Percentiles rank a stretch among this genome's conserved stretches.
Evolutionary conservation across 2,797 vertebrate species (phyloP).

Genomic region (Karalla daura): DNA sequence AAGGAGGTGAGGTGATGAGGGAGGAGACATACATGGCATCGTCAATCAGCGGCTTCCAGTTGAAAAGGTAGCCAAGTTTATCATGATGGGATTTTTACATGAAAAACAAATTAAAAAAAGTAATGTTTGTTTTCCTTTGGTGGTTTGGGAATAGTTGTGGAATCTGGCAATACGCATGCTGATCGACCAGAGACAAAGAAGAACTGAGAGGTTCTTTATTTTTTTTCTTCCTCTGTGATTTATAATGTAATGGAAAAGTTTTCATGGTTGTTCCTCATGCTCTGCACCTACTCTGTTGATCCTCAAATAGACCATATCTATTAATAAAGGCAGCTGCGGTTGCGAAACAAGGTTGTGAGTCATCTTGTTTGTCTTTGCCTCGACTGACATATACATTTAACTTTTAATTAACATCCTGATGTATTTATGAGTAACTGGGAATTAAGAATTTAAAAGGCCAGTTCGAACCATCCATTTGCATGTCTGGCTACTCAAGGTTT

Average conservation of each 20-base stretch:
- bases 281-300: conserved; percentile 18
- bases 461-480: too few species aligned
- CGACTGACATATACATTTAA: neutral
- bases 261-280: too few species aligned
- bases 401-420: neutral
- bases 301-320: conserved; percentile 10
- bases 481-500: too few species aligned
- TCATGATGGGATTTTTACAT: conserved; percentile 8
- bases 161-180: conserved; percentile 1
- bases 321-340: neutral
- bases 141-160: conserved; percentile 1
- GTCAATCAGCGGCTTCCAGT: conserved; percentile 16
- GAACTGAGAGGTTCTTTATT: conserved; percentile 7
- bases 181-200: conserved; percentile 26
- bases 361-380: neutral
- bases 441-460: neutral
- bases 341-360: neutral
- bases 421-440: neutral
- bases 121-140: conserved; percentile 30
- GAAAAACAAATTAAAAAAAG: conserved; percentile 9
- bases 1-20: conserved; percentile 22
- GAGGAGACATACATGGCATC: conserved; percentile 2
- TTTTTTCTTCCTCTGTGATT: conserved; percentile 15
- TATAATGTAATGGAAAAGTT: neutral
- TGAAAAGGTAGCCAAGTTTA: conserved; percentile 25